These are phyloP conservation scores for Eudemis profundana DNA, from an alignment of 2,888 invertebrate species.

Conservation along the genomic window DNA sequence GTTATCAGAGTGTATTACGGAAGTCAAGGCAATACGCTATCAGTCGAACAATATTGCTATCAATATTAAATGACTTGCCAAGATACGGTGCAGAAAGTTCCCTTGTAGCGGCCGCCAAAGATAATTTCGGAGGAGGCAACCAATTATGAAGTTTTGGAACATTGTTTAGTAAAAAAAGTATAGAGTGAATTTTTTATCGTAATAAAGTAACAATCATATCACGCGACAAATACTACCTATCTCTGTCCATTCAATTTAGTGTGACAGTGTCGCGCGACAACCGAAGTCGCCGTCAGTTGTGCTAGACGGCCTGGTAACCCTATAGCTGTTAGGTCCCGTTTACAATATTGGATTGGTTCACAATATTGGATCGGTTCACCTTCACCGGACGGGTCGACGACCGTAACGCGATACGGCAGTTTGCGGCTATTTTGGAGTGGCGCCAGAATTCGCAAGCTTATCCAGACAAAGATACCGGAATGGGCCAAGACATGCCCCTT, in stretches of 20 bases:
- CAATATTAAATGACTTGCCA: slow-evolving; percentile 10
- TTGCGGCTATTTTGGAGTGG: slow-evolving; percentile 53
- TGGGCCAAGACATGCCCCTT: slow-evolving; percentile 1
- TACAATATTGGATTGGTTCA: slow-evolving; percentile 24
- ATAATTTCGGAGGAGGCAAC: background rate
- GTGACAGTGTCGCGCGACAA: too few relatives aligned
- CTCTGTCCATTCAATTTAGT: too few relatives aligned
- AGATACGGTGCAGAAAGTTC: slow-evolving; percentile 1
- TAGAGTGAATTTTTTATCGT: too few relatives aligned
- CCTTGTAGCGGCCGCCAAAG: background rate
- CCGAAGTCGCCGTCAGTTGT: too few relatives aligned
- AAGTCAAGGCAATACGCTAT: slow-evolving; percentile 19
- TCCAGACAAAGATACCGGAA: slow-evolving; percentile 34
- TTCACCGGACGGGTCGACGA: slow-evolving; percentile 50
- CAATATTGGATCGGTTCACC: slow-evolving; percentile 37
- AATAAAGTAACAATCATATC: too few relatives aligned
- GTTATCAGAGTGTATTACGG: slow-evolving; percentile 24
- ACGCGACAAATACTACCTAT: too few relatives aligned
- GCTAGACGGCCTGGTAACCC: too few relatives aligned
- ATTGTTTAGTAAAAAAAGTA: too few relatives aligned
- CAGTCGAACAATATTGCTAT: slow-evolving; percentile 18
- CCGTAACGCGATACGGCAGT: slow-evolving; percentile 47
- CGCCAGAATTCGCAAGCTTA: slow-evolving; percentile 55
- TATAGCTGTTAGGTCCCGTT: slow-evolving; percentile 17
- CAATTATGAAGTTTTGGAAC: too few relatives aligned